Conservation (phyloP, 2,797 vertebrate genomes). For the Perdix hodgsoniae region DNA sequence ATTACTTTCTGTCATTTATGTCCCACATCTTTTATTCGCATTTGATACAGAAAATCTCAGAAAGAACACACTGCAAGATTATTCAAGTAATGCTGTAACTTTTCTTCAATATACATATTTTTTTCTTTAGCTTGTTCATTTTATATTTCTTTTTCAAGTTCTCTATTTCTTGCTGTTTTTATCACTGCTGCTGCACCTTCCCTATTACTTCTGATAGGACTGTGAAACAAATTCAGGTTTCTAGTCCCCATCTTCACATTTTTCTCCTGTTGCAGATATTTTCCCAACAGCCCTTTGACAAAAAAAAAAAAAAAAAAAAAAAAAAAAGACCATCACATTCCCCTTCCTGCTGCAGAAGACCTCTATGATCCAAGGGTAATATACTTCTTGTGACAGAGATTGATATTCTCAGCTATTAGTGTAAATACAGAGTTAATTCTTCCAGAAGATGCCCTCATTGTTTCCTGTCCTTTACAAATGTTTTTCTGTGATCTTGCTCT, state of each 20-base stretch:
- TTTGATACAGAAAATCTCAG: not conserved
- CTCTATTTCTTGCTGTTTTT: not conserved
- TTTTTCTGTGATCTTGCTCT: not conserved
- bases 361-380: not conserved
- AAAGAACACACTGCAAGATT: not conserved
- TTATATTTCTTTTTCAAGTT: not conserved
- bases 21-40: not conserved
- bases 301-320: not conserved
- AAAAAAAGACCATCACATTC: not conserved
- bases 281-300: not conserved
- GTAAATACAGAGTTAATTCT: not conserved
- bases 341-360: not conserved
- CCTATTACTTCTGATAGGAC: not conserved
- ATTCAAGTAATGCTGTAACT: not conserved
- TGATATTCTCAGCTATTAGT: not conserved
- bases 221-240: not conserved
- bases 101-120: not conserved
- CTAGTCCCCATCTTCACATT: not conserved
- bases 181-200: not conserved
- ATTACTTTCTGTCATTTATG: not conserved
- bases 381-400: accelerated
- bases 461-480: not conserved
- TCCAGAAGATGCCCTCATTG: not conserved
- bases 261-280: not conserved
- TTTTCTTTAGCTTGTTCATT: not conserved